These are phyloP conservation scores for Nesogale talazaci DNA, from an alignment of 2,113 vertebrate genomes.

Conservation along the genomic window DNA sequence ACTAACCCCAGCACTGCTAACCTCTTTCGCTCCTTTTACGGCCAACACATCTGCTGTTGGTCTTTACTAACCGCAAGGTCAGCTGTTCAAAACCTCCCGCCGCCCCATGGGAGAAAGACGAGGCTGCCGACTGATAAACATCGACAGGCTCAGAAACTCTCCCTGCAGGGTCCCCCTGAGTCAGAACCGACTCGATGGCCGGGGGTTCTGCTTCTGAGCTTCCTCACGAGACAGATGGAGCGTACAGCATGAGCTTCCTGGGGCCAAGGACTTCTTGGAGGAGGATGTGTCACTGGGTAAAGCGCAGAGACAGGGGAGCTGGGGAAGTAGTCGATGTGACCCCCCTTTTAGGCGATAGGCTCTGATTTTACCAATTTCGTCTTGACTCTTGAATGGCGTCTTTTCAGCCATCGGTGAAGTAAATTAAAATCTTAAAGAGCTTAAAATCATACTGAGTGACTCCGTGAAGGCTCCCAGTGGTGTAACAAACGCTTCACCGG, in stretches of 20 bases:
- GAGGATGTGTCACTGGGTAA: neutral
- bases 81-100: too few relatives aligned
- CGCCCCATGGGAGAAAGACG: too few relatives aligned
- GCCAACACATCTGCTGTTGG: neutral
- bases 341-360: neutral
- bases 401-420: neutral
- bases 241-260: neutral
- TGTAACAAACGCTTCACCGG: too few relatives aligned
- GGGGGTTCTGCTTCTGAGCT: too few relatives aligned
- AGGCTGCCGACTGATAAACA: too few relatives aligned
- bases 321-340: too few relatives aligned
- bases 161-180: too few relatives aligned
- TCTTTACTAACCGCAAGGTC: neutral
- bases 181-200: too few relatives aligned
- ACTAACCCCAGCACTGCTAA: constrained; percentile 26
- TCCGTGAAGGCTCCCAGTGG: neutral
- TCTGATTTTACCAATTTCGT: neutral
- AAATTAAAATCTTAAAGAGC: constrained; percentile 21
- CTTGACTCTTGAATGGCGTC: neutral
- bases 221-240: too few relatives aligned
- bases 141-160: too few relatives aligned
- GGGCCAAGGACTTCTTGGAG: constrained; percentile 31
- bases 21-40: constrained; percentile 69
- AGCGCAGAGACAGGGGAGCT: neutral
- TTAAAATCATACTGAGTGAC: neutral